Percentiles rank a stretch among this genome's conserved stretches.
phyloP scores from a whole-genome alignment of 2,113 vertebrate genomes.

The Aleadryas rufinucha region DNA sequence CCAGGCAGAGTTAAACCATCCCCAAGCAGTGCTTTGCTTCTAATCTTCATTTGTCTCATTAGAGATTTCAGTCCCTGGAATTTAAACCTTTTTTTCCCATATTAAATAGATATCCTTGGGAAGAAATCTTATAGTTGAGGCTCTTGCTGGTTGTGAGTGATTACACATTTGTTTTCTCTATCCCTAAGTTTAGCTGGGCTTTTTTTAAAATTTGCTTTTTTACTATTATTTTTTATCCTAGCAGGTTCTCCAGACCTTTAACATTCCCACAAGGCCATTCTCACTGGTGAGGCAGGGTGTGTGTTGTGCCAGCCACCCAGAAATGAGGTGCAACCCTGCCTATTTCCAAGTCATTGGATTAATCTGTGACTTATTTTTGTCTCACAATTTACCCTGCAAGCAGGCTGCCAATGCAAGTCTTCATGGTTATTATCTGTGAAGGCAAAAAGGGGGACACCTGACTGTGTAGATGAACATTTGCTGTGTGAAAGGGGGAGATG shows the following conservation, averaged over 20 bases:
- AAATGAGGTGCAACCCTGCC: neutral
- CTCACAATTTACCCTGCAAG: neutral
- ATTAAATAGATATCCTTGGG: neutral
- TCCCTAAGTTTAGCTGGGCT: neutral
- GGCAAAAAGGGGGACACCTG: neutral
- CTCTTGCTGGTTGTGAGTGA: neutral
- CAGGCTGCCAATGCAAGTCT: neutral
- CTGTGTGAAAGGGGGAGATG: neutral
- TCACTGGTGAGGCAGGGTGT: neutral
- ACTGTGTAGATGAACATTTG: neutral
- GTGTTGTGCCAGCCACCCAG: neutral
- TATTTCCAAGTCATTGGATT: neutral
- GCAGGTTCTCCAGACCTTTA: neutral
- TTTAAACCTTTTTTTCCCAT: neutral
- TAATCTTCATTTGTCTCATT: neutral
- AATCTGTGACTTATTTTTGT: neutral
- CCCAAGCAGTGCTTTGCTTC: neutral
- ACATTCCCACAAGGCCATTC: neutral
- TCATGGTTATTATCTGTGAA: neutral
- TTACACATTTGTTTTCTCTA: neutral
- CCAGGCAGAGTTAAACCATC: neutral
- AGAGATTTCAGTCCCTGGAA: neutral
- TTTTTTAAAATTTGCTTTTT: neutral
- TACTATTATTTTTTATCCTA: neutral
- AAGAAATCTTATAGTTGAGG: neutral